Conservation (phyloP, 2,797 vertebrate species). For the Pitangus sulphuratus region DNA sequence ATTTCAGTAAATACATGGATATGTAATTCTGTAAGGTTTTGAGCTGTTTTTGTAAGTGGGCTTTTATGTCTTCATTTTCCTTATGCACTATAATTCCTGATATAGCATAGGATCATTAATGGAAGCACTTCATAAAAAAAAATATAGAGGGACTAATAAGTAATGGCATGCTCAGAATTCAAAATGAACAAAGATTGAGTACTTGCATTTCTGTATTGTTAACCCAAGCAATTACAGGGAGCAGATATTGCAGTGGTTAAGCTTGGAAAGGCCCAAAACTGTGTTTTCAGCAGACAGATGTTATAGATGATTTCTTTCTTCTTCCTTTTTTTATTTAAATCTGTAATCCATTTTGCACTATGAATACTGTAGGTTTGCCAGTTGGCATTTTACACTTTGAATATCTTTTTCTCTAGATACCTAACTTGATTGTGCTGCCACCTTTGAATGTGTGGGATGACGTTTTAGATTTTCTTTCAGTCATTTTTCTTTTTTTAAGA, state of each 20-base stretch:
- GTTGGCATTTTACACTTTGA: background rate
- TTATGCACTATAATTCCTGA: background rate
- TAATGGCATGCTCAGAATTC: background rate
- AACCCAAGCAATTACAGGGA: background rate
- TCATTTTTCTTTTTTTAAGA: background rate
- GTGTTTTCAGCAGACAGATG: background rate
- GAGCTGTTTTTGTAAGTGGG: background rate
- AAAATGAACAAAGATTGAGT: background rate
- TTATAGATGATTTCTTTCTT: background rate
- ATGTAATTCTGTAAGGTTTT: background rate
- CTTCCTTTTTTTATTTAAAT: background rate
- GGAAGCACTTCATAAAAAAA: constrained; percentile 13
- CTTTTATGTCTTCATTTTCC: constrained; percentile 13
- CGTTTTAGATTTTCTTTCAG: background rate
- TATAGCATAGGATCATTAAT: constrained; percentile 18
- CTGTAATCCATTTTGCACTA: background rate
- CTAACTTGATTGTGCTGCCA: background rate
- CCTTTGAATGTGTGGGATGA: constrained; percentile 12
- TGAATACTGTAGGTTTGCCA: background rate
- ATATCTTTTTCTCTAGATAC: background rate
- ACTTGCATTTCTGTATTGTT: constrained; percentile 4
- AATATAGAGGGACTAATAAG: constrained; percentile 38
- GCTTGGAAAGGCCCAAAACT: background rate
- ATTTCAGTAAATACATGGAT: background rate
- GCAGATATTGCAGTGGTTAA: background rate